Evolutionary conservation across 2,888 invertebrate species (phyloP).

Genomic region (Diarsia mendica): DNA sequence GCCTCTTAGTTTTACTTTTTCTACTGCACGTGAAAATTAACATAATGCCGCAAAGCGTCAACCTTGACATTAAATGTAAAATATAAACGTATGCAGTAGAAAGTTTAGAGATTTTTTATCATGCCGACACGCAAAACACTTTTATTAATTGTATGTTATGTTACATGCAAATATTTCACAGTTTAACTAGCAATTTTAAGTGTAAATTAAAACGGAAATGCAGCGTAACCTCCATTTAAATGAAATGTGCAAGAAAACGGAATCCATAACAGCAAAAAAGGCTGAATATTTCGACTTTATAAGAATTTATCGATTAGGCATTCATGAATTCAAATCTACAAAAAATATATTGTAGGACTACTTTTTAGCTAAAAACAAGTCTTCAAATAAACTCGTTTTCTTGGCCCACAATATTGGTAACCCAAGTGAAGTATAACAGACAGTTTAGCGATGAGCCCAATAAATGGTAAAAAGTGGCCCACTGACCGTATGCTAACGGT

Average conservation of each 20-base stretch:
- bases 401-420: conserved; percentile 54
- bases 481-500: conserved; percentile 85
- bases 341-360: conserved; percentile 39
- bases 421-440: conserved; percentile 74
- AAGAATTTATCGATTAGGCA: neutral
- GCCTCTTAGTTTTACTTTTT: conserved; percentile 36
- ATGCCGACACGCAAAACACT: conserved; percentile 43
- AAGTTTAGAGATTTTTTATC: conserved; percentile 48
- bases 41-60: conserved; percentile 27
- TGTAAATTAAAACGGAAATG: conserved; percentile 40
- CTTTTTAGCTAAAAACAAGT: conserved; percentile 58
- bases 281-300: conserved; percentile 6
- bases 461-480: conserved; percentile 87
- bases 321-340: conserved; percentile 20
- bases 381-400: conserved; percentile 56
- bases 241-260: conserved; percentile 1
- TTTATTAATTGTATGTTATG: conserved; percentile 2
- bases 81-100: conserved; percentile 30
- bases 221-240: conserved; percentile 14
- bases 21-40: conserved; percentile 18
- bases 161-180: conserved; percentile 35
- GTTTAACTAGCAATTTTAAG: conserved; percentile 8
- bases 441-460: conserved; percentile 79
- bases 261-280: conserved; percentile 1
- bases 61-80: conserved; percentile 48